Conservation (phyloP, 1,140 invertebrate species). For the Camponotus vicinus region DNA sequence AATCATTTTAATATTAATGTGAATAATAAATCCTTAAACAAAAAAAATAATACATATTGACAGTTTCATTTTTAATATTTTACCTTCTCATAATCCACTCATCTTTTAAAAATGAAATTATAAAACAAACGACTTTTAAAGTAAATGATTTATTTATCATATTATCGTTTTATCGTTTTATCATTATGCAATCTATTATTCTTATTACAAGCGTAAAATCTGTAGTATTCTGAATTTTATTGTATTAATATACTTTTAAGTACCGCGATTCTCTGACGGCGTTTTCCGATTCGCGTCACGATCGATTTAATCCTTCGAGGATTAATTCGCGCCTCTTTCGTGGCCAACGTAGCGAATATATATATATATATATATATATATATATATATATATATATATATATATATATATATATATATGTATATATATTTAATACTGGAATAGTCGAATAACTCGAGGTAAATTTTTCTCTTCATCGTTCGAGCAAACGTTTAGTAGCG, state of each 20-base stretch:
- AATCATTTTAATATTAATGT: slow-evolving; percentile 25
- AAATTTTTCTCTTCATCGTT: slow-evolving; percentile 45
- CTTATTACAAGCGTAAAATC: neutral
- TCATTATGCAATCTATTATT: neutral
- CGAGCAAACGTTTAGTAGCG: slow-evolving; percentile 65
- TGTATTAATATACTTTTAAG: slow-evolving; percentile 37
- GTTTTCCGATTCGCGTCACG: slow-evolving; percentile 48
- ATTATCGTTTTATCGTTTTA: too few species aligned
- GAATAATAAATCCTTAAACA: neutral
- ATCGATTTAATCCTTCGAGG: slow-evolving; percentile 56
- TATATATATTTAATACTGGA: slow-evolving; percentile 49
- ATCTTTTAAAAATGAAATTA: neutral
- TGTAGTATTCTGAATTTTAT: neutral
- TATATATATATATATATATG: slow-evolving; percentile 38
- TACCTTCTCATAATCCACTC: neutral
- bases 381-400: slow-evolving; percentile 46
- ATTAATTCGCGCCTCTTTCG: slow-evolving; percentile 55
- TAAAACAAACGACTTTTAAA: neutral
- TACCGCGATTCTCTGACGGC: slow-evolving; percentile 24
- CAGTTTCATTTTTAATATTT: neutral
- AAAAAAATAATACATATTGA: neutral
- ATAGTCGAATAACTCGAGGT: slow-evolving; percentile 3
- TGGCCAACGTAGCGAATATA: slow-evolving; percentile 20
- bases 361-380: slow-evolving; percentile 52
- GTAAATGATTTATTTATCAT: neutral